These are phyloP conservation scores for Branchinecta lindahli DNA, from an alignment of 1,140 invertebrate genomes.

Conservation along the genomic window DNA sequence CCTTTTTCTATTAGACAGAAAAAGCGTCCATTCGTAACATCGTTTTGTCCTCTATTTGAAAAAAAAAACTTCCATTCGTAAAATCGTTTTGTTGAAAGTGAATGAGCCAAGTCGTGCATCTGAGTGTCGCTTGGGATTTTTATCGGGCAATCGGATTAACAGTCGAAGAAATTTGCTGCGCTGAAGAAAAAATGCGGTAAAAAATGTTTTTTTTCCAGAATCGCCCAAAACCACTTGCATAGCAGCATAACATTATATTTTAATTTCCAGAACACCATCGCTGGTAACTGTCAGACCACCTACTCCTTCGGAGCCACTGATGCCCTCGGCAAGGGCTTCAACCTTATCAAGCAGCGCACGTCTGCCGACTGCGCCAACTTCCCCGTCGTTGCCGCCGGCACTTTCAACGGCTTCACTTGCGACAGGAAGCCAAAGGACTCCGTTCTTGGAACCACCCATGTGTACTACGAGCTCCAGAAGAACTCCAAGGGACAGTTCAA, in stretches of 20 bases:
- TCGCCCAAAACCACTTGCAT: too few relatives aligned
- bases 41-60: neutral
- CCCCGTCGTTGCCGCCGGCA: constrained; percentile 11
- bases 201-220: too few relatives aligned
- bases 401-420: constrained; percentile 14
- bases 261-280: constrained; percentile 18
- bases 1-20: neutral
- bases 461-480: constrained; percentile 18
- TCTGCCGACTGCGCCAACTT: constrained; percentile 16
- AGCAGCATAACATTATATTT: too few relatives aligned
- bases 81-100: neutral
- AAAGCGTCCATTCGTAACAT: neutral
- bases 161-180: too few relatives aligned
- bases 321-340: constrained; percentile 14
- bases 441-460: constrained; percentile 16
- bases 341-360: constrained; percentile 17
- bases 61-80: neutral
- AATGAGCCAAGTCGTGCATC: too few relatives aligned
- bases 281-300: constrained; percentile 18
- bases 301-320: constrained; percentile 20
- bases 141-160: too few relatives aligned
- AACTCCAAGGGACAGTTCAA: constrained; percentile 15
- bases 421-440: constrained; percentile 12
- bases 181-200: too few relatives aligned
- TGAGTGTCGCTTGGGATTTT: too few relatives aligned